Evolutionary conservation across 2,888 invertebrate species (phyloP).

Genomic region (Aphidoletes aphidimyza): DNA sequence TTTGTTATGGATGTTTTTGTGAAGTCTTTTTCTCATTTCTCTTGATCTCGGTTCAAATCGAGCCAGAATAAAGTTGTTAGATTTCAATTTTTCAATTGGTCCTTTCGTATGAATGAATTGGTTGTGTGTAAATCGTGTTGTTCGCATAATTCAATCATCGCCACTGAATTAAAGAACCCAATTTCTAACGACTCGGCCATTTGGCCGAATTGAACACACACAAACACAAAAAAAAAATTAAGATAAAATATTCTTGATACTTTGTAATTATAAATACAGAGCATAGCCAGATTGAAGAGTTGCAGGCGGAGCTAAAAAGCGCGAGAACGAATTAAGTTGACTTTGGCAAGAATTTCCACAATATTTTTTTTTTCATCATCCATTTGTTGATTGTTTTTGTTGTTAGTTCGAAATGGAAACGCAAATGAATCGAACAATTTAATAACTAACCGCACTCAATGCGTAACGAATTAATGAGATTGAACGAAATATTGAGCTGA

Average conservation of each 20-base stretch:
- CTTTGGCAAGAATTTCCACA: not conserved
- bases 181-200: slow-evolving; percentile 9
- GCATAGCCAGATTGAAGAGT: not conserved
- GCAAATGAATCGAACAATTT: slow-evolving; percentile 44
- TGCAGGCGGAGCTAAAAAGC: not conserved
- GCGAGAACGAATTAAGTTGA: not conserved
- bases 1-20: not conserved
- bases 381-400: too few species aligned
- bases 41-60: not conserved
- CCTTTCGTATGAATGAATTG: slow-evolving; percentile 26
- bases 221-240: not conserved
- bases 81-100: not conserved
- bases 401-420: too few species aligned
- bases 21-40: not conserved
- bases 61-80: not conserved
- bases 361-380: too few species aligned
- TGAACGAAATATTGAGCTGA: not conserved
- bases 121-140: slow-evolving; percentile 20
- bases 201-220: too few species aligned
- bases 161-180: not conserved
- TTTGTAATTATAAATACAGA: slow-evolving; percentile 1
- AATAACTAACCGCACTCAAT: slow-evolving; percentile 53
- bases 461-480: slow-evolving; percentile 53
- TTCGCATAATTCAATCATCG: slow-evolving; percentile 29
- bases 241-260: slow-evolving; percentile 28